Conservation (phyloP, 2,113 vertebrate genomes). For the Coregonus clupeaformis region DNA sequence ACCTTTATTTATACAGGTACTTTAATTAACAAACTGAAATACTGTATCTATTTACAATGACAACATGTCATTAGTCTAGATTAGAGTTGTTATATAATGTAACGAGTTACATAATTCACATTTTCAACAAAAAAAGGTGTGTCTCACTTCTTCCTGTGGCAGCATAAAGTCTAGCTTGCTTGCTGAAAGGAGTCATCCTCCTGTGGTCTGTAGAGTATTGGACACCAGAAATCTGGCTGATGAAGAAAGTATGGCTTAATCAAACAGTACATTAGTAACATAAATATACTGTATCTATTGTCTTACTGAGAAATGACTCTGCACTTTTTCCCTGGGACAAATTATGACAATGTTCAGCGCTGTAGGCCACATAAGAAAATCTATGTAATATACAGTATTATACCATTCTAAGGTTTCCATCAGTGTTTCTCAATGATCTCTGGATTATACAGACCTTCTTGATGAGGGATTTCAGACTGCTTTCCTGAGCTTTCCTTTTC, state of each 20-base stretch:
- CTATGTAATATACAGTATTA: too few species aligned
- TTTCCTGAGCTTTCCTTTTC: conserved; percentile 26
- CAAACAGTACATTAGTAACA: neutral
- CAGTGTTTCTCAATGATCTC: neutral
- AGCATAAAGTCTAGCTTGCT: neutral
- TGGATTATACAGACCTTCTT: conserved; percentile 68
- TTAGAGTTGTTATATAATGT: too few species aligned
- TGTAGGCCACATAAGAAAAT: neutral
- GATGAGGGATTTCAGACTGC: conserved; percentile 41
- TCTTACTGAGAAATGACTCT: neutral
- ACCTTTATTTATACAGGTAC: too few species aligned
- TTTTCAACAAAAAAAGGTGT: neutral
- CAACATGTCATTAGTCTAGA: too few species aligned
- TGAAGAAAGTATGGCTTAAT: conserved; percentile 22
- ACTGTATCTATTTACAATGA: too few species aligned
- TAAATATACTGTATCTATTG: neutral
- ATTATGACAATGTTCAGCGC: neutral
- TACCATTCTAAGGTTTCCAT: neutral
- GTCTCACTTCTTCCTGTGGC: too few species aligned
- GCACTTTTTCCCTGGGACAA: too few species aligned
- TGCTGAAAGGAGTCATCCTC: conserved; percentile 10
- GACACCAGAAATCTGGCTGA: conserved; percentile 73
- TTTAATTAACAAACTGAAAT: too few species aligned
- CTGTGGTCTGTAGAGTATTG: conserved; percentile 61
- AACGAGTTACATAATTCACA: too few species aligned